Percentiles rank a stretch among this genome's conserved stretches.
phyloP scores from a whole-genome alignment of 2,797 vertebrate species.

The Calcarius lapponicus region DNA sequence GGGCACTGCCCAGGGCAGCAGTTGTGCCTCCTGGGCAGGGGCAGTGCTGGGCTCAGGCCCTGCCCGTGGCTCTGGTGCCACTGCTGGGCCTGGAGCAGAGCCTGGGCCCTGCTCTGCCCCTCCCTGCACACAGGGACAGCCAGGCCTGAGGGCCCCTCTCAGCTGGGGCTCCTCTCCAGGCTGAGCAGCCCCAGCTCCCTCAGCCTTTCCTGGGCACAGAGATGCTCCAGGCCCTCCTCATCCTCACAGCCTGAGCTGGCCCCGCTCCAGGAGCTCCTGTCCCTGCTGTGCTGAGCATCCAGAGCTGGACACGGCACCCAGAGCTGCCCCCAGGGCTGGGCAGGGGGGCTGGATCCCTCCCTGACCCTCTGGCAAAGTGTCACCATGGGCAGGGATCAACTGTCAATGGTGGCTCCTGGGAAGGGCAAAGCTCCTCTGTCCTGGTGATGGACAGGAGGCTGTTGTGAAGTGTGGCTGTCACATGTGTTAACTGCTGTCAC shows the following conservation, averaged over 20 bases:
- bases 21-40: not conserved
- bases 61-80: not conserved
- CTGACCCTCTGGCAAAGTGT: not conserved
- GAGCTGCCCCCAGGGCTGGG: not conserved
- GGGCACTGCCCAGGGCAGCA: not conserved
- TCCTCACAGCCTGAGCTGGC: not conserved
- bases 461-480: not conserved
- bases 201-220: not conserved
- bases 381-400: fast-evolving
- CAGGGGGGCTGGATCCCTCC: not conserved
- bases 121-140: not conserved
- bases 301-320: not conserved
- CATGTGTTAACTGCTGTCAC: fast-evolving
- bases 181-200: not conserved
- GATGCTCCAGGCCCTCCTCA: not conserved
- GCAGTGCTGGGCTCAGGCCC: not conserved
- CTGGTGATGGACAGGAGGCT: not conserved
- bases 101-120: not conserved
- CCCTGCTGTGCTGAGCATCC: not conserved
- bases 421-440: not conserved
- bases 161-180: not conserved
- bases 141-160: not conserved
- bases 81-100: not conserved
- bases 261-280: not conserved
- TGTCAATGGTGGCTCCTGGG: not conserved